A percentile compares a stretch with the other conserved stretches of the same genome.
phyloP scores from a whole-genome alignment of 2,888 invertebrate genomes.

The Mimachlamys varia region DNA sequence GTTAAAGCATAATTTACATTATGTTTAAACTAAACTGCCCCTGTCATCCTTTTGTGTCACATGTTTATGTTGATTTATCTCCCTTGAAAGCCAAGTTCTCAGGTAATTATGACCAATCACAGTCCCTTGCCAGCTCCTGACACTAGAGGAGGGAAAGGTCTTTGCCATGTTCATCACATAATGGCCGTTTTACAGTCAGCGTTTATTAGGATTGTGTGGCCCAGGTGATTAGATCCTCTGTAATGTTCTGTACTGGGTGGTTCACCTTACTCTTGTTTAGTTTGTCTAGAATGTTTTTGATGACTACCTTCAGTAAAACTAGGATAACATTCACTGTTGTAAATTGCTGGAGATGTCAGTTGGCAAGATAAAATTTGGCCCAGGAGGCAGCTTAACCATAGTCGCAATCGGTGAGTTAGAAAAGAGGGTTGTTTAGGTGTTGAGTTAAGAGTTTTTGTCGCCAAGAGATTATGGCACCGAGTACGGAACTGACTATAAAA shows the following conservation, averaged over 20 bases:
- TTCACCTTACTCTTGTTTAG: neutral
- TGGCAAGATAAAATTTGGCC: neutral
- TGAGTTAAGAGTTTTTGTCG: neutral
- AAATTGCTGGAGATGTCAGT: slow-evolving; percentile 8
- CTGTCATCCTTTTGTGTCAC: neutral
- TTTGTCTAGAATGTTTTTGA: neutral
- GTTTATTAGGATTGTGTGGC: neutral
- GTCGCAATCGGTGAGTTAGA: too few species aligned
- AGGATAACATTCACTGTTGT: neutral
- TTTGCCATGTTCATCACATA: neutral
- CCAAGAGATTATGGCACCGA: neutral
- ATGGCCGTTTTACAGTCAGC: neutral
- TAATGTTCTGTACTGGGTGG: neutral
- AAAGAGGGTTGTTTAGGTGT: neutral
- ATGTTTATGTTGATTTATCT: neutral
- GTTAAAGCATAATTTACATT: too few species aligned
- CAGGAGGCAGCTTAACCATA: neutral
- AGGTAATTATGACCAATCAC: neutral
- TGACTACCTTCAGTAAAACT: neutral
- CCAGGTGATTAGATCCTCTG: neutral
- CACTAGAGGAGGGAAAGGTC: neutral
- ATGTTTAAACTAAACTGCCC: too few species aligned
- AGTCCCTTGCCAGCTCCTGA: neutral
- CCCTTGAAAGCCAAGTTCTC: slow-evolving; percentile 10
- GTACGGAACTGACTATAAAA: neutral